Evolutionary conservation across 2,888 invertebrate genomes (phyloP).

Genomic region (Caenorhabditis japonica): DNA sequence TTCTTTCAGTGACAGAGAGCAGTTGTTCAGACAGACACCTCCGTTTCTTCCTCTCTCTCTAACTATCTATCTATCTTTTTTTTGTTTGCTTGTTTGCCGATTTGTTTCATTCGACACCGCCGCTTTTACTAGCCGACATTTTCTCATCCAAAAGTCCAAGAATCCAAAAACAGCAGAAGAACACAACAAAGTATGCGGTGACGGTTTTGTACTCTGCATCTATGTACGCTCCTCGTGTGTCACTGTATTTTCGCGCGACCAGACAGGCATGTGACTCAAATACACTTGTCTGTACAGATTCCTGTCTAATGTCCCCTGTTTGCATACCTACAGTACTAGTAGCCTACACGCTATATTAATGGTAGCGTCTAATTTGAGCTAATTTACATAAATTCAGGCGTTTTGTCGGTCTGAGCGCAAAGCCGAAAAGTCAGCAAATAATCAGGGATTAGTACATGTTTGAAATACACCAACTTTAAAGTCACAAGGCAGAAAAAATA

Average conservation of each 20-base stretch:
- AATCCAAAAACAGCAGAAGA: too few relatives aligned
- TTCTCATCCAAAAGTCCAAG: too few relatives aligned
- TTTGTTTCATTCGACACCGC: too few relatives aligned
- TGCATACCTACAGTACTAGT: constrained; percentile 20
- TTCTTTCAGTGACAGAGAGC: too few relatives aligned
- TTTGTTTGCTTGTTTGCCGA: too few relatives aligned
- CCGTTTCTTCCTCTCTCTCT: not conserved
- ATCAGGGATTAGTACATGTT: too few relatives aligned
- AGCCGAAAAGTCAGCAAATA: not conserved
- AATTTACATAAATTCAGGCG: not conserved
- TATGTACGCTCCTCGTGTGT: not conserved
- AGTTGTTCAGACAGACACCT: not conserved
- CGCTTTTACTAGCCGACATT: too few relatives aligned
- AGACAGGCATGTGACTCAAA: constrained; percentile 49
- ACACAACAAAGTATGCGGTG: too few relatives aligned
- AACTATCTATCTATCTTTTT: not conserved
- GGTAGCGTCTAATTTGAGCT: too few relatives aligned
- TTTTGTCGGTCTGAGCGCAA: not conserved
- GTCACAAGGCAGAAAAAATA: too few relatives aligned
- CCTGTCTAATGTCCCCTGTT: constrained; percentile 31
- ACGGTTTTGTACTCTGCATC: too few relatives aligned
- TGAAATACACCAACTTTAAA: too few relatives aligned
- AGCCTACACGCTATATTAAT: not conserved
- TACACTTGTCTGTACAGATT: constrained; percentile 16
- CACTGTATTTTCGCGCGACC: constrained; percentile 3